Base-by-base conservation (phyloP, 2,797 vertebrate species). In the Oryzias sinensis region DNA sequence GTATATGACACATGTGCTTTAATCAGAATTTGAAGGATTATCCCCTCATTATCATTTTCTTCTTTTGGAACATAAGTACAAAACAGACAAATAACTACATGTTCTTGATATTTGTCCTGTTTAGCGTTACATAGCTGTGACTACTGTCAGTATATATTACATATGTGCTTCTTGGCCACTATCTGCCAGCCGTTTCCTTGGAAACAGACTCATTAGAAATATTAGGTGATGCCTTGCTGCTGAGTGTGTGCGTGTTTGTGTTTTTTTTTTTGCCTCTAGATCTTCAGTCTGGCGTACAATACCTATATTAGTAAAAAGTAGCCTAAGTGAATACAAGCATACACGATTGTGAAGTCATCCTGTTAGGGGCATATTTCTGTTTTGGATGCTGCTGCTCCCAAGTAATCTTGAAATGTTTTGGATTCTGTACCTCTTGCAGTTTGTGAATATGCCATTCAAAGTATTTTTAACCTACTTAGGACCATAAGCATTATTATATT, bases 11-110 rank as follows among this genome's bases (percentile, higher is more conserved):
- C 70, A 48, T 43, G n/a, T 18, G 25, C 49, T 49, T 52, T 62
- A 29, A 59, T 59, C 49, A 53, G 29, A 68, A 59, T 82, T 53
- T 63, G 43, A 51, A 42, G 54, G 71, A 27, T 68, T 60, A 27
- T 18, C 65, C 55, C 43, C 22, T 59, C 71, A 75, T 70, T 69
- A 76, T 80, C 77, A 63, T 82, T 84, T 79, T 84, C 71, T 65
- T 70, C 49, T 71, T 79, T 67, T 65, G 67, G 59, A 62, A 79
- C 56, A 79, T 70, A 72, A 72, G 63, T 48, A 73, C 62, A 50
- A 60, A 65, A 48, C 37, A 62, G 50, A 63, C 52, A 74, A 62
- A 74, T 51, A 78, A 52, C 49, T 7, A 37, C 16, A 24, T 43
- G 22, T 13, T 13, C 6, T 53, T 14, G 27, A 15, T 44, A 49